Percentiles rank a stretch among this genome's conserved stretches.
Conservation (phyloP, 2,113 vertebrate genomes). For the human (Homo sapiens) region GRCh38 chr9:84688001-84688500, state of each 20-base stretch:
- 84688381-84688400: not conserved
- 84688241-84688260: no score
- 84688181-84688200: not conserved
- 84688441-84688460: not conserved
- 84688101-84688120: not conserved
- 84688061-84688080: not conserved
- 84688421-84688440: rapidly evolving
- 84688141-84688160: not conserved
- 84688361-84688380: not conserved
- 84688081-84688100: not conserved
- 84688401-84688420: not conserved
- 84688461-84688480: not conserved
- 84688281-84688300: not conserved
- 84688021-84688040: not conserved
- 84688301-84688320: not conserved
- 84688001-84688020: rapidly evolving
- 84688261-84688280: not conserved
- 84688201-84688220: not conserved
- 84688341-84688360: not conserved
- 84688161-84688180: not conserved
- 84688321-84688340: not conserved
- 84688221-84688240: not conserved
- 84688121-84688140: not conserved
- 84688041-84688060: rapidly evolving
- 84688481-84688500: not conserved